These are phyloP conservation scores for Tenthredo livida DNA, from an alignment of 2,888 invertebrate genomes.

Conservation along the genomic window DNA sequence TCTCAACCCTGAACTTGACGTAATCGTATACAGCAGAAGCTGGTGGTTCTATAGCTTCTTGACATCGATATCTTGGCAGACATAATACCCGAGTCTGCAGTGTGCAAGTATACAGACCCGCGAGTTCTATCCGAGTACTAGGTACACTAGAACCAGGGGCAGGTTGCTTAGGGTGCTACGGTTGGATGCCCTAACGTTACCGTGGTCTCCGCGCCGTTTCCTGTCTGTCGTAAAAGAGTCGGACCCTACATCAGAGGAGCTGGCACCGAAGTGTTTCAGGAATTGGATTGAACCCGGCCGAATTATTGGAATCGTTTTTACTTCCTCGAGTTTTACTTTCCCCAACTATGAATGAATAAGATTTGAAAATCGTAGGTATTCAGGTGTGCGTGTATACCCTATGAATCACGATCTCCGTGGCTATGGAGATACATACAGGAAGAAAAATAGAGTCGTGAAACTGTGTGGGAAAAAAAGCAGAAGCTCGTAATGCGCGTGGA, in stretches of 20 bases:
- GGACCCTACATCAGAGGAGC: background rate
- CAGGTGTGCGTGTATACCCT: too few species aligned
- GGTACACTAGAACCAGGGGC: slow-evolving; percentile 9
- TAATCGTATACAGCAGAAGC: background rate
- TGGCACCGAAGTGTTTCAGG: background rate
- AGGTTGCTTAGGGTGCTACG: slow-evolving; percentile 36
- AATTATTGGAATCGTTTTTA: background rate
- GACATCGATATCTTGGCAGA: slow-evolving; percentile 5
- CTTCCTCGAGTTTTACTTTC: slow-evolving; percentile 8
- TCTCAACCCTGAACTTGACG: background rate
- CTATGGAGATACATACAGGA: background rate
- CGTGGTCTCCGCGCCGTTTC: background rate
- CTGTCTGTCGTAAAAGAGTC: background rate
- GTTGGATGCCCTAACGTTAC: slow-evolving; percentile 8
- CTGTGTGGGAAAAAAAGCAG: slow-evolving; percentile 46
- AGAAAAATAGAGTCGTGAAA: slow-evolving; percentile 32
- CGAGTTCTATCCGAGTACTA: background rate
- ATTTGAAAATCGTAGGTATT: background rate
- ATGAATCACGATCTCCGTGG: background rate
- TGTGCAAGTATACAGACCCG: background rate
- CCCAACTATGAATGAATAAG: background rate
- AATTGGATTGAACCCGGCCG: background rate
- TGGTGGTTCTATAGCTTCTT: background rate
- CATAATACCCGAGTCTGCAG: background rate
- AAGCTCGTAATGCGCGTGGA: slow-evolving; percentile 47